Evolutionary conservation across 2,113 vertebrate genomes (phyloP).

Genomic region (Polyodon spathula): DNA sequence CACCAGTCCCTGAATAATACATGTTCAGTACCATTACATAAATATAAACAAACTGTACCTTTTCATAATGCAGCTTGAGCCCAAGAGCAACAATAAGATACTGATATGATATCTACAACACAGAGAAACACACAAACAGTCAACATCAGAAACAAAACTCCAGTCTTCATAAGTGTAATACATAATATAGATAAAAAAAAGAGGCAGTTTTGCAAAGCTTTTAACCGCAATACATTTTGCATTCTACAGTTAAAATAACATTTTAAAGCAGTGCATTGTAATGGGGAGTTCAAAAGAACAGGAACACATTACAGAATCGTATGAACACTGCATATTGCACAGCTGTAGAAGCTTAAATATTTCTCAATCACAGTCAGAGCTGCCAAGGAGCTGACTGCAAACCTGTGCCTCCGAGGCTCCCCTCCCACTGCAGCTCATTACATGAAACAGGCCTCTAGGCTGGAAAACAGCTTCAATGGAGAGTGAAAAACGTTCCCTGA

Average conservation of each 20-base stretch:
- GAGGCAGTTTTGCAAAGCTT: too few relatives aligned
- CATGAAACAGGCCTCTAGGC: too few relatives aligned
- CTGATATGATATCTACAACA: slow-evolving; percentile 77
- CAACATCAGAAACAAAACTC: not conserved
- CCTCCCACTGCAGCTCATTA: not conserved
- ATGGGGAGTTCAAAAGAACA: too few relatives aligned
- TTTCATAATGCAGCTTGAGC: slow-evolving; percentile 81
- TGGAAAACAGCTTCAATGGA: too few relatives aligned
- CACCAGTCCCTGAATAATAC: not conserved
- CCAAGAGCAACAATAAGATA: slow-evolving; percentile 93
- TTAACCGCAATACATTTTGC: too few relatives aligned
- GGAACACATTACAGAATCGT: not conserved
- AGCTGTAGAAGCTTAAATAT: too few relatives aligned
- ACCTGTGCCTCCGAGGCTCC: too few relatives aligned
- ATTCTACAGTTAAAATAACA: too few relatives aligned
- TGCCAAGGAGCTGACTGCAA: too few relatives aligned
- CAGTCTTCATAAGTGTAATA: not conserved
- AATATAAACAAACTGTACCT: slow-evolving; percentile 54
- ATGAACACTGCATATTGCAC: not conserved
- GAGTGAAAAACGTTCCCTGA: too few relatives aligned
- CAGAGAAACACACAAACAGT: slow-evolving; percentile 2
- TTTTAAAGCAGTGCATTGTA: too few relatives aligned
- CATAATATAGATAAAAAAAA: not conserved
- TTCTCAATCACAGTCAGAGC: too few relatives aligned
- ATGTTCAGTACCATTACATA: not conserved